These are phyloP conservation scores for Otolemur crassicaudatus DNA, from an alignment of 2,797 vertebrate species.

Conservation along the genomic window DNA sequence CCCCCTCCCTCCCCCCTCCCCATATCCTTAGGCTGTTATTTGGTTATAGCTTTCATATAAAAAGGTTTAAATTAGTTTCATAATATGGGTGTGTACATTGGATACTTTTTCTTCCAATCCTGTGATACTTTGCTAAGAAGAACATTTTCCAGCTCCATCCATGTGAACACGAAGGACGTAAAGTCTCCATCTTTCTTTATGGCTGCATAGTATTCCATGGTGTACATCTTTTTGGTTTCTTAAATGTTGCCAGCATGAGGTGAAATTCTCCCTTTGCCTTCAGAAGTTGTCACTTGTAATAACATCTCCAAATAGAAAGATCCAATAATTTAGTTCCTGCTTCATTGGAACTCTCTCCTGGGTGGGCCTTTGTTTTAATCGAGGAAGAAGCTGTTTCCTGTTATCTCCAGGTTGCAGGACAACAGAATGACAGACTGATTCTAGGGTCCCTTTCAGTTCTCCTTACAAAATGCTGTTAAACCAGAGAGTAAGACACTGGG, in stretches of 20 bases:
- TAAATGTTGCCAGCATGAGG: not conserved
- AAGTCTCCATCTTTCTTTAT: no score
- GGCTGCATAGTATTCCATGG: no score
- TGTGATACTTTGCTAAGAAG: no score
- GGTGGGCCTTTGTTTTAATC: constrained; percentile 69
- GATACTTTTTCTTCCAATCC: no score
- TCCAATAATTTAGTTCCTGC: constrained; percentile 31
- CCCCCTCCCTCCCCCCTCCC: no score
- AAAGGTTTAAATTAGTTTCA: no score
- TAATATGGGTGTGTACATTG: no score
- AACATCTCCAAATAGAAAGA: not conserved
- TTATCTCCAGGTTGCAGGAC: constrained; percentile 72
- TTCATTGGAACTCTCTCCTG: constrained; percentile 36
- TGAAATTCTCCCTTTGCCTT: not conserved
- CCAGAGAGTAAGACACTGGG: not conserved
- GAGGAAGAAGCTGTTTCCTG: constrained; percentile 82
- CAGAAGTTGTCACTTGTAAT: not conserved
- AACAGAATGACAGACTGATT: constrained; percentile 67
- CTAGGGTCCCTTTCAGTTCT: constrained; percentile 54
- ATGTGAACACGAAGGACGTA: no score
- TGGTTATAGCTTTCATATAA: no score
- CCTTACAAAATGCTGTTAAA: constrained; percentile 42
- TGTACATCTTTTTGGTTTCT: no score
- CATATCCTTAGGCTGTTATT: no score
- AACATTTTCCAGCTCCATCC: no score